Conservation (phyloP, 1,140 invertebrate genomes). For the Pseudomyrmex dendroicus region DNA sequence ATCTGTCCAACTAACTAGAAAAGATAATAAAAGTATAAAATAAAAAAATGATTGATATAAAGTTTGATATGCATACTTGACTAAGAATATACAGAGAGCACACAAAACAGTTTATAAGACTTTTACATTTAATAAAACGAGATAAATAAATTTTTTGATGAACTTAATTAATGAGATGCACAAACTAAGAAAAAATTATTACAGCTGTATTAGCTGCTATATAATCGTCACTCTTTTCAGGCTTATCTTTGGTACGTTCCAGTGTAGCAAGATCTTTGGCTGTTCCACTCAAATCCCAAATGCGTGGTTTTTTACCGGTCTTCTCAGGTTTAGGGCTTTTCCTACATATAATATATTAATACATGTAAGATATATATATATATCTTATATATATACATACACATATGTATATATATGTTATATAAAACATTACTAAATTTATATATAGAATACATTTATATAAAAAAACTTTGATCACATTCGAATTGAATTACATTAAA, state of each 20-base stretch:
- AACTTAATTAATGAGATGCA: background rate
- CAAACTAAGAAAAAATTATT: slow-evolving; percentile 68
- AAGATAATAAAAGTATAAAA: slow-evolving; percentile 38
- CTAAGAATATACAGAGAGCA: background rate
- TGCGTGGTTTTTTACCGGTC: slow-evolving; percentile 94
- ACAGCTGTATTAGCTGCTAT: slow-evolving; percentile 88
- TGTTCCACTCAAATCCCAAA: slow-evolving; percentile 95
- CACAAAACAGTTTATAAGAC: background rate
- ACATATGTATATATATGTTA: too few relatives aligned
- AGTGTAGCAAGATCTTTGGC: slow-evolving; percentile 91
- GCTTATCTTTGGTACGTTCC: slow-evolving; percentile 93
- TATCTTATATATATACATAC: background rate
- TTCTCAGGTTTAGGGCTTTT: slow-evolving; percentile 90
- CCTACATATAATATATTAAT: slow-evolving; percentile 75
- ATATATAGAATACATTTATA: too few relatives aligned
- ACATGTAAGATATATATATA: slow-evolving; percentile 25
- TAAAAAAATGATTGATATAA: background rate
- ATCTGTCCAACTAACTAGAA: slow-evolving; percentile 92
- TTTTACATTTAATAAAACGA: background rate
- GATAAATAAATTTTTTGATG: background rate
- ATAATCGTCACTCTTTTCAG: slow-evolving; percentile 87
- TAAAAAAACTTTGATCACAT: too few relatives aligned
- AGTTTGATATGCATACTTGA: background rate
- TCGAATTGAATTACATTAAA: too few relatives aligned
- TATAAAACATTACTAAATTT: too few relatives aligned